Conservation (phyloP, 2,797 vertebrate species). For the Petrocephalus sullivani region DNA sequence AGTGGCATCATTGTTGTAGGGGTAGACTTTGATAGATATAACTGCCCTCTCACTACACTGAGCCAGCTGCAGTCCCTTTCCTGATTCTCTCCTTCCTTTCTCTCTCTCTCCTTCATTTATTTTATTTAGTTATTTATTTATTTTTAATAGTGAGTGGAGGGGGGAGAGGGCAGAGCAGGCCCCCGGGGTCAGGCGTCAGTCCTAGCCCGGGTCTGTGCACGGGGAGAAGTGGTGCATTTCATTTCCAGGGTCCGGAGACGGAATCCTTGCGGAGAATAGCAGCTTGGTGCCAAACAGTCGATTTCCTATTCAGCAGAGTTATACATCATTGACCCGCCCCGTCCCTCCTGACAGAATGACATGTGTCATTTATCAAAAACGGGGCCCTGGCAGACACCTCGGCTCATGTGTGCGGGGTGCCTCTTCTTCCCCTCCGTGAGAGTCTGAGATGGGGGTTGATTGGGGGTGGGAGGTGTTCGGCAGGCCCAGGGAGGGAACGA, state of each 20-base stretch:
- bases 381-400: conserved; percentile 76
- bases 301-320: conserved; percentile 97
- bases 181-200: conserved; percentile 43
- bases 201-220: background rate
- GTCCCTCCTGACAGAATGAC: conserved; percentile 94
- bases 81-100: background rate
- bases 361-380: conserved; percentile 96
- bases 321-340: conserved; percentile 98
- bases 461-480: background rate
- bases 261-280: conserved; percentile 89
- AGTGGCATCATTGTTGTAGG: conserved; percentile 44
- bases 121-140: conserved; percentile 20
- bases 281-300: conserved; percentile 88
- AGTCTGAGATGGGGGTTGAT: background rate
- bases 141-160: conserved; percentile 35
- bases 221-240: conserved; percentile 59
- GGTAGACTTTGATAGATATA: conserved; percentile 59
- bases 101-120: conserved; percentile 31
- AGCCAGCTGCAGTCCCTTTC: conserved; percentile 53
- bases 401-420: background rate
- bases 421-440: conserved; percentile 14
- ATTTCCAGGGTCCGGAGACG: conserved; percentile 87
- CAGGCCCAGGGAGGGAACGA: conserved; percentile 35
- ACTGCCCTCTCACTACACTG: conserved; percentile 63
- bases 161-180: conserved; percentile 22